Evolutionary conservation across 2,797 vertebrate genomes (phyloP), one percentile per base, ranked within the genome.

Genomic region (Arnoldichthys spilopterus): DNA sequence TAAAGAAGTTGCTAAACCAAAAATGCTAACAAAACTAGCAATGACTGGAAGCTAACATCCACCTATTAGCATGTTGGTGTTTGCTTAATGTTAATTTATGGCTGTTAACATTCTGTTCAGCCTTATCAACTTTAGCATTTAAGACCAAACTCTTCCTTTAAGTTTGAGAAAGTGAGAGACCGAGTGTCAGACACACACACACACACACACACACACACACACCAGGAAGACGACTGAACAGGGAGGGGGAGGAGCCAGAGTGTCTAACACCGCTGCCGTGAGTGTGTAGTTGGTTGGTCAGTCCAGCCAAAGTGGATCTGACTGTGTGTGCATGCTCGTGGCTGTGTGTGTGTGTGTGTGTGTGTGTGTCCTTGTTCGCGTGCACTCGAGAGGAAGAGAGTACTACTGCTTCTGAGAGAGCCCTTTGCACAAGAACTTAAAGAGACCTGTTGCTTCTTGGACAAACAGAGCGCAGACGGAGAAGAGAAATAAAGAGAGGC

Each of bases 221-320:
- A 63, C 64, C 79, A 85, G 84, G 79, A 85, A 85, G 82, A 72
- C 70, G 68, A 51, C 69, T 76, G 13, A 9, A 51, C 58, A 58
- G 56, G 68, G 24, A 61, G 67, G 70, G 77, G 82, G 80, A 72
- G 72, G 77, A 70, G 78, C 34, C 20, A 0, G 30, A 47, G 26
- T 45, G 73, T 62, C 47, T 30, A 28, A 59, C 54, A 59, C 22
- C 15, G 1, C 20, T 64, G 45, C 28, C 7, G 47, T 75, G 72
- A 53, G 45, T 32, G 49, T 71, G 59, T n/a, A 12, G 2, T 20
- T 15, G 22, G 12, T 43, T 54, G 28, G 73, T 67, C 68, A 64
- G 32, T 72, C 32, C 34, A 71, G 59, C 49, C 53, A 53, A 73
- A 70, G 77, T 34, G 16, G n/a, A 66, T 61, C 18, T 26, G 40